These are phyloP conservation scores for Poecilobothrus nobilitatus DNA, from an alignment of 2,888 invertebrate genomes.

Conservation along the genomic window DNA sequence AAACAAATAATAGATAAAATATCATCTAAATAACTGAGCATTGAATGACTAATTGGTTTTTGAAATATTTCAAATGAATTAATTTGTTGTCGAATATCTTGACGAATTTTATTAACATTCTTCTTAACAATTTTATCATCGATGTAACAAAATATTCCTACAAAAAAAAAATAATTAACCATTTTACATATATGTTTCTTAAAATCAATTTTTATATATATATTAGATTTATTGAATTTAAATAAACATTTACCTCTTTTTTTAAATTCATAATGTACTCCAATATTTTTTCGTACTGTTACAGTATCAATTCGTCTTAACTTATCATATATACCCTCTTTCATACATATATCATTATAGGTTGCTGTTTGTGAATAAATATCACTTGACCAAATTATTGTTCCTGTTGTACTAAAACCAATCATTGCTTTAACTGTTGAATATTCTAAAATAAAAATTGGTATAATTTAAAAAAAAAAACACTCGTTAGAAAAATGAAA, in stretches of 20 bases:
- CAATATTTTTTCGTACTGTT: background rate
- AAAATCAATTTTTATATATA: too few species aligned
- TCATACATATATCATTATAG: background rate
- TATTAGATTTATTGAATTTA: too few species aligned
- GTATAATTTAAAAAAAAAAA: too few species aligned
- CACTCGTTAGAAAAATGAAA: too few species aligned
- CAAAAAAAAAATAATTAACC: background rate
- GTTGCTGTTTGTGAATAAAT: background rate
- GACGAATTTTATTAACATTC: background rate
- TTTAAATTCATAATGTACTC: background rate
- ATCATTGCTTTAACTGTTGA: background rate
- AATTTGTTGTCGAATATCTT: background rate
- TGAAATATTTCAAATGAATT: conserved; percentile 4
- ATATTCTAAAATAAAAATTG: background rate
- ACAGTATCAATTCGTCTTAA: background rate
- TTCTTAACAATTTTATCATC: background rate
- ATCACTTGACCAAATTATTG: background rate
- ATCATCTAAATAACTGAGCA: background rate
- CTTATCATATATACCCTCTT: background rate
- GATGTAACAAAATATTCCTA: background rate
- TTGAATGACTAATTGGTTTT: background rate
- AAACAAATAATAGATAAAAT: background rate
- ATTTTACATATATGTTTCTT: too few species aligned
- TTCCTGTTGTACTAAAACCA: background rate
- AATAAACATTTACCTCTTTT: background rate